phyloP scores from a whole-genome alignment of 2,797 vertebrate species.

The Lindbergichthys nudifrons region DNA sequence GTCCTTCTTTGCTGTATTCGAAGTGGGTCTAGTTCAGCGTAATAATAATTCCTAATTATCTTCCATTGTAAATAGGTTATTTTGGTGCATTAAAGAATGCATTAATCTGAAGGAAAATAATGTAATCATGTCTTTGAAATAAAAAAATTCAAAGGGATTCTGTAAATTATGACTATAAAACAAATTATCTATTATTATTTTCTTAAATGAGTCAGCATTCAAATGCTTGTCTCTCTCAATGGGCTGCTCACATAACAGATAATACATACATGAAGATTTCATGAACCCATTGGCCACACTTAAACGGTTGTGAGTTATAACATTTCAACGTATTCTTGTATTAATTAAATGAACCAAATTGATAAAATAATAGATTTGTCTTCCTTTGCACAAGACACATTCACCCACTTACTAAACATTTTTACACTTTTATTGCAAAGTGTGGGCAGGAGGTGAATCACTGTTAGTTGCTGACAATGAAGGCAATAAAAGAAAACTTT shows the following conservation, averaged over 20 bases:
- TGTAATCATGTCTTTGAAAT: background rate
- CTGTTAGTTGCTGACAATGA: constrained; percentile 3
- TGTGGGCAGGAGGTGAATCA: background rate
- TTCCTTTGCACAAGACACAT: background rate
- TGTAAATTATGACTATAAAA: background rate
- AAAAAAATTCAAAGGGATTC: background rate
- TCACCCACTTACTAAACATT: background rate
- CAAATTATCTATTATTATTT: background rate
- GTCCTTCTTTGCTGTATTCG: no score
- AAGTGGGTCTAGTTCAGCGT: background rate
- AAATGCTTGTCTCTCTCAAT: background rate
- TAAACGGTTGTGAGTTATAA: background rate
- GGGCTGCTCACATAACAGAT: background rate
- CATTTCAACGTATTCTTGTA: background rate
- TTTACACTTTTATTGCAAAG: background rate
- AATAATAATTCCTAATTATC: background rate
- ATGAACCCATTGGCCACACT: background rate
- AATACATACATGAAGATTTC: background rate
- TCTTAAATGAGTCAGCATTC: background rate
- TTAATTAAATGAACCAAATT: background rate
- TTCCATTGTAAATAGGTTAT: background rate
- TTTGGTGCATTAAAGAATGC: background rate
- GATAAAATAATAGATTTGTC: background rate
- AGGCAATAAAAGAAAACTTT: background rate
- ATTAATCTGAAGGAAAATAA: background rate